Evolutionary conservation across 2,797 vertebrate species (phyloP), one percentile per base, ranked within the genome.

Genomic region (Pipistrellus nathusii): DNA sequence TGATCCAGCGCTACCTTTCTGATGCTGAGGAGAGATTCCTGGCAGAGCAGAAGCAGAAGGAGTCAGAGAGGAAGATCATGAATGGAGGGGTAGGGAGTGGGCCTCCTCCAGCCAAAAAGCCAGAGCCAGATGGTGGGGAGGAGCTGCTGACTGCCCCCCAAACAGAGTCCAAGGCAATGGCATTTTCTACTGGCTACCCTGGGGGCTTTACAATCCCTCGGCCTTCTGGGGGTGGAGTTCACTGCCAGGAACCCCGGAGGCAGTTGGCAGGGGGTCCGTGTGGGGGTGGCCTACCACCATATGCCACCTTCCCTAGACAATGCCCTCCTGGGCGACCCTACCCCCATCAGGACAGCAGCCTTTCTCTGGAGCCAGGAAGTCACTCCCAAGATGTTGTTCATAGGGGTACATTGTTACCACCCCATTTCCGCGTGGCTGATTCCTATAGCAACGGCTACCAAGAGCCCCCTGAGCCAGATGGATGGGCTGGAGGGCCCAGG

Each of bases 1-100:
- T 99, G 99, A 99, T 99, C 98, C 99, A 99, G 95, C 98, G 98
- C 76, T 99, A 99, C 98, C 98, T 99, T 0, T 85, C 98, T 0
- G 99, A 99, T 0, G 99, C 99, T 0, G 98, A 99, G 98, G 99
- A 99, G 2, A 98, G 99, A 17, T 99, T 99, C 85, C 84, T 98
- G 62, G 98, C 97, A 0, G 99, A 99, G 98, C 99, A 99, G 97
- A 99, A 99, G 84, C 98, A 99, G 96, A 99, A 99, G 21, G 99
- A 99, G 4, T 98, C 97, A 0, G 99, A 99, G 85, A 98, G 98
- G 97, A 99, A 99, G 96, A 95, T 95, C 1, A 72, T 97, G 86
- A 97, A 97, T 2, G 88, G 95, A 11, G 73, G 96, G 0, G 69
- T 64, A 48, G 97, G 76, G 30, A 91, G 96, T 73, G 96, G 97